A percentile compares a stretch with the other conserved stretches of the same genome.
phyloP scores from a whole-genome alignment of 2,797 vertebrate species.

The Sebastes nivosus region DNA sequence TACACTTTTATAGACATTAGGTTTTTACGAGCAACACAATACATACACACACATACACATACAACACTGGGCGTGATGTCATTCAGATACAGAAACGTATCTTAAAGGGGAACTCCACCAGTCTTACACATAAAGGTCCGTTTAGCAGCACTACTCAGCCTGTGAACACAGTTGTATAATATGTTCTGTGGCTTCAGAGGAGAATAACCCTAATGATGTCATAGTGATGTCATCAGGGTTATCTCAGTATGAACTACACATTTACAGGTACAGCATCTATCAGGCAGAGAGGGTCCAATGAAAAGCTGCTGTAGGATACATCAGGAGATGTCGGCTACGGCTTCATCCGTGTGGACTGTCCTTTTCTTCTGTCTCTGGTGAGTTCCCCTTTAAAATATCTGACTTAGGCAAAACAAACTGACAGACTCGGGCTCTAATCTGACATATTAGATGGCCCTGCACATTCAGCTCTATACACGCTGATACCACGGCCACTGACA shows the following conservation, averaged over 20 bases:
- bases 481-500: not conserved
- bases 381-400: not conserved
- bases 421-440: too few relatives aligned
- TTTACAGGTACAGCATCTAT: not conserved
- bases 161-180: not conserved
- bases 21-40: not conserved
- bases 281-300: not conserved
- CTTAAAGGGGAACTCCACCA: not conserved
- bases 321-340: not conserved
- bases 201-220: not conserved
- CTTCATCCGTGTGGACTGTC: not conserved
- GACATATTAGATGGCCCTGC: too few relatives aligned
- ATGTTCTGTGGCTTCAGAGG: too few relatives aligned
- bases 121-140: not conserved
- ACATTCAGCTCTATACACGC: not conserved
- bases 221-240: not conserved
- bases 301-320: not conserved
- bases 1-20: not conserved
- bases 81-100: constrained; percentile 7
- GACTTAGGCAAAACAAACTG: not conserved
- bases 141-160: not conserved
- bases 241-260: not conserved
- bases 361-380: too few relatives aligned
- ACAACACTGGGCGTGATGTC: not conserved
- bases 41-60: not conserved